Base-by-base conservation (phyloP, 2,888 invertebrate species). In the Bimastos eiseni region DNA sequence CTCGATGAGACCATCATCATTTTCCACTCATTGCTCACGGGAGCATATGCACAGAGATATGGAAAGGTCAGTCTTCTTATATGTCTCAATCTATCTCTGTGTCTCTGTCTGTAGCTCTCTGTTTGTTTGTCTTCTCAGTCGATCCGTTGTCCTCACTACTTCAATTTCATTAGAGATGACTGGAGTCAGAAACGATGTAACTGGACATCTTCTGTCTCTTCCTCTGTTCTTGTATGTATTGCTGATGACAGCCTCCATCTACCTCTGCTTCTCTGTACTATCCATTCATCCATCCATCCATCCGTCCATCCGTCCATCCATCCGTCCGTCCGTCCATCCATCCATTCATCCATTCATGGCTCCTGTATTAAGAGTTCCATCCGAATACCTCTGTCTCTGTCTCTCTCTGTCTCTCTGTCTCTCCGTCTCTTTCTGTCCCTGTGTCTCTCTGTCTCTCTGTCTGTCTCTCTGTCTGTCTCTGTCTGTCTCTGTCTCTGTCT, bases 1-100 rank as follows among this genome's bases (percentile, higher is more conserved):
- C 96, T 99, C 93, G 99, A 99, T 94, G 99, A 99, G 96, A 98
- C 99, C 83, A 98, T 99, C 91, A 98, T 99, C 93, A 97, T 99
- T 93, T 98, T 98, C 95, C 98, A 99, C 94, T 97, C 98, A 6
- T 96, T 99, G 92, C 96, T 99, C 92, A 98, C 98, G 30, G 98
- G 98, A 92, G 97, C 97, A 90, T 99, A 97, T 95, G 98, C 98
- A 93, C 97, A 97, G 94, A 97, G 97, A 95, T 98, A 98, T 96
- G 97, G 97, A 96, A 98, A 98, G 96, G 97, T 97, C 94, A 94
- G 94, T 49, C 19, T 89, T 8, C 24, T 36, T 5, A 17, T 88
- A 30, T n/a, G n/a, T n/a, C n/a, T n/a, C n/a, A n/a, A n/a, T n/a
- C n/a, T n/a, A n/a, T n/a, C n/a, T n/a, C n/a, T n/a, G n/a, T n/a